Evolutionary conservation across 2,888 invertebrate species (phyloP), one percentile per base, ranked within the genome.

Genomic region (Acronicta aceris): DNA sequence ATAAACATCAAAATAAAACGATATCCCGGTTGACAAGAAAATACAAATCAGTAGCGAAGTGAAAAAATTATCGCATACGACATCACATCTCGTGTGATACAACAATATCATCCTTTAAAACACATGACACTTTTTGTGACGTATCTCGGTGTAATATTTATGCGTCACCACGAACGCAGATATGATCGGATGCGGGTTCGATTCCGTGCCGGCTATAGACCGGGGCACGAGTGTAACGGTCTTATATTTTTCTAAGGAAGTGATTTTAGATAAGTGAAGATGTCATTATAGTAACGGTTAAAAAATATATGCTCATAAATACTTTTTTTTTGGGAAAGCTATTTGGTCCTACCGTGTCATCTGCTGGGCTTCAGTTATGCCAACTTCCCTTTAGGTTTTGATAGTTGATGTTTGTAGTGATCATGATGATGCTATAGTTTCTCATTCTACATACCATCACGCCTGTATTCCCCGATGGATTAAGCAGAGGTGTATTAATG

Each of bases 151-250:
- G 75, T 78, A 77, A 83, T 80, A 81, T 83, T 85, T 88, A 93
- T 93, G 93, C 92, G 87, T 76, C 77, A 86, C 85, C 93, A 93
- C 93, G 93, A 83, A 83, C 82, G 50, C 52, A 71, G 92, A 93
- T 93, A 93, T 78, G 83, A 93, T 93, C 93, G 70, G 73, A 91
- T 93, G 91, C 93, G 93, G 93, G 93, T 88, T 88, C 71, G 83
- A 88, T 83, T 83, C 86, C 78, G 75, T 73, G 74, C 72, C 69
- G 71, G 72, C 75, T 69, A 58, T 77, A 65, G 71, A 71, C 53
- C 65, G 53, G 73, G 75, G 77, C 72, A 74, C 73, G 79, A 76
- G 74, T 70, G 61, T 86, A 89, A 88, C 88, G 87, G 89, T 80
- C 46, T 52, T 50, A 74, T 76, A 71, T 75, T 72, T 62, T 65